Evolutionary conservation across 1,140 invertebrate genomes (phyloP).

Genomic region (Brachionus angularis): DNA sequence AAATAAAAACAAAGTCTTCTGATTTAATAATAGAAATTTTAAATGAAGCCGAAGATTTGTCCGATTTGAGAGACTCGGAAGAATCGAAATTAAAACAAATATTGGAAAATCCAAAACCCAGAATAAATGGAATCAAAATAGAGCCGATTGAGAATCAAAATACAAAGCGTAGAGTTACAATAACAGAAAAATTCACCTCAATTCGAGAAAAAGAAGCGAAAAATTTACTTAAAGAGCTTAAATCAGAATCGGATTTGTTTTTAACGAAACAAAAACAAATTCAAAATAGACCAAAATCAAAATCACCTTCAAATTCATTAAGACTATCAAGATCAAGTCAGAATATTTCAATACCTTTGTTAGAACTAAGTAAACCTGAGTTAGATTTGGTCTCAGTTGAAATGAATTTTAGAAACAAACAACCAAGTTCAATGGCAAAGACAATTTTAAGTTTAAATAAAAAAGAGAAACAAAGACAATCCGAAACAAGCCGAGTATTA

Average conservation of each 20-base stretch:
- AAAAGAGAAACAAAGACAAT: background rate
- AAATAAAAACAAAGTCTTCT: no score
- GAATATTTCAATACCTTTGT: background rate
- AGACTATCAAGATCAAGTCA: no score
- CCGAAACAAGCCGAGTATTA: background rate
- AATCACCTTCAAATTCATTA: no score
- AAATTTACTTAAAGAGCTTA: slow-evolving; percentile 15
- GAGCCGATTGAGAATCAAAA: no score
- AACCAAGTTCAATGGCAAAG: slow-evolving; percentile 24
- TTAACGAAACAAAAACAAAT: no score
- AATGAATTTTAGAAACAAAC: background rate
- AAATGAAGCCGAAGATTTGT: background rate
- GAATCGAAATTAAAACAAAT: background rate
- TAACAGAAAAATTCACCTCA: background rate
- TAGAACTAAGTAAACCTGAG: background rate
- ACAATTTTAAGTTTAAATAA: background rate
- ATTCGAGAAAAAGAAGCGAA: slow-evolving; percentile 19
- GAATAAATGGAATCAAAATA: background rate
- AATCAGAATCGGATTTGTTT: background rate
- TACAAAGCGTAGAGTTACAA: background rate
- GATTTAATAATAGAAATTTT: no score
- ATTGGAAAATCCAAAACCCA: no score
- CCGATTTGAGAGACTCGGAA: background rate
- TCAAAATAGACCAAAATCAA: no score
- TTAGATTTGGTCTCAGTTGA: background rate